Percentiles rank a stretch among this genome's conserved stretches.
Evolutionary conservation across 2,888 invertebrate species (phyloP).

Genomic region (Phengaris arion): DNA sequence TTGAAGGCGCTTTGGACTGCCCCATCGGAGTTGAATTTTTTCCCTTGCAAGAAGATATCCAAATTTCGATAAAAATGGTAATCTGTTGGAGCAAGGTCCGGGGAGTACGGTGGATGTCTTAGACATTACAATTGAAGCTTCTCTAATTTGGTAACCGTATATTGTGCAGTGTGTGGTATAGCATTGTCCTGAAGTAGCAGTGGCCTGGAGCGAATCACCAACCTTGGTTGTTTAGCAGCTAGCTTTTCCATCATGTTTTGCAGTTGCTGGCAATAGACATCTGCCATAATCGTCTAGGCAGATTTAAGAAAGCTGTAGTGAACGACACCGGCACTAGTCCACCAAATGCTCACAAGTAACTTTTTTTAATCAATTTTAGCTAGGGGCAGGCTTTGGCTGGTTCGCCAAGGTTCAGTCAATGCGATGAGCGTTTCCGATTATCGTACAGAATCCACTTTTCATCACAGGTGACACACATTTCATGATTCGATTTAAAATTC

Average conservation of each 20-base stretch:
- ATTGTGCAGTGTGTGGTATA: no score
- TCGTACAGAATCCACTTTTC: slow-evolving; percentile 28
- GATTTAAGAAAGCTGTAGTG: neutral
- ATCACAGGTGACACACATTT: slow-evolving; percentile 2
- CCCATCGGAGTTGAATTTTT: no score
- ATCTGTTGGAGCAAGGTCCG: no score
- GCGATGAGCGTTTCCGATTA: slow-evolving; percentile 20
- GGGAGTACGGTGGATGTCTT: no score
- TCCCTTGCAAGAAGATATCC: no score
- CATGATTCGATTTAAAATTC: slow-evolving; percentile 23
- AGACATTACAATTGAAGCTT: no score
- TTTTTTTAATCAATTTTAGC: slow-evolving; percentile 6
- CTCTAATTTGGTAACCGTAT: no score
- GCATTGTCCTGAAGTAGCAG: neutral
- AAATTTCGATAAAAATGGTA: no score
- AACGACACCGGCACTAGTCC: no score
- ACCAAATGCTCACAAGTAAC: neutral
- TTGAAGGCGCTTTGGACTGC: neutral
- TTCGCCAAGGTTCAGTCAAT: slow-evolving; percentile 4
- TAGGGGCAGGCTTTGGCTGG: slow-evolving; percentile 6
- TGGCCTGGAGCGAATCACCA: neutral
- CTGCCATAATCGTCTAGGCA: slow-evolving; percentile 27
- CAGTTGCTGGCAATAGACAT: slow-evolving; percentile 32
- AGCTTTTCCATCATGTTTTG: slow-evolving; percentile 16
- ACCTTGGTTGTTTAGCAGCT: no score